These are phyloP conservation scores for Mystacides longicornis DNA, from an alignment of 2,888 invertebrate species.

Conservation along the genomic window DNA sequence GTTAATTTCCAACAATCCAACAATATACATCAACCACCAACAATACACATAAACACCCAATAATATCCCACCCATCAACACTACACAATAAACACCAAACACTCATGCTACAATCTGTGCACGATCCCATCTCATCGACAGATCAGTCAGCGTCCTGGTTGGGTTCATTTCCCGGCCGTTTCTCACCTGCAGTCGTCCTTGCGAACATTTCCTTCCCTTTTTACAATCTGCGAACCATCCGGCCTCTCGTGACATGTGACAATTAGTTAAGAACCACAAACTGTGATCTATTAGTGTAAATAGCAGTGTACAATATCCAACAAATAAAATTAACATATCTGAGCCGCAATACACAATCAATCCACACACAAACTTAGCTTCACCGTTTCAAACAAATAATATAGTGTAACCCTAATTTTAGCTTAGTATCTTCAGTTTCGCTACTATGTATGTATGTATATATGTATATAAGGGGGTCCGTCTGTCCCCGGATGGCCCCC, in stretches of 20 bases:
- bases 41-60: too few relatives aligned
- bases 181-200: too few relatives aligned
- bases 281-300: background rate
- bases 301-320: background rate
- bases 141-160: too few relatives aligned
- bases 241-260: background rate
- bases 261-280: background rate
- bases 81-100: too few relatives aligned
- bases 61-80: too few relatives aligned
- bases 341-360: background rate
- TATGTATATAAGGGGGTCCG: too few relatives aligned
- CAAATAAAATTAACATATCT: background rate
- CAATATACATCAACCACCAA: too few relatives aligned
- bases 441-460: background rate
- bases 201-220: background rate
- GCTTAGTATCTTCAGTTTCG: background rate
- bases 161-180: too few relatives aligned
- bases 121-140: too few relatives aligned
- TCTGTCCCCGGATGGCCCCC: too few relatives aligned
- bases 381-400: background rate
- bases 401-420: background rate
- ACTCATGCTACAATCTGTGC: too few relatives aligned
- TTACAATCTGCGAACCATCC: background rate
- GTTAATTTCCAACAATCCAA: too few relatives aligned
- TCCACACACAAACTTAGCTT: background rate